Evolutionary conservation across 2,888 invertebrate species (phyloP).

Genomic region (Onthophagus sagittarius): DNA sequence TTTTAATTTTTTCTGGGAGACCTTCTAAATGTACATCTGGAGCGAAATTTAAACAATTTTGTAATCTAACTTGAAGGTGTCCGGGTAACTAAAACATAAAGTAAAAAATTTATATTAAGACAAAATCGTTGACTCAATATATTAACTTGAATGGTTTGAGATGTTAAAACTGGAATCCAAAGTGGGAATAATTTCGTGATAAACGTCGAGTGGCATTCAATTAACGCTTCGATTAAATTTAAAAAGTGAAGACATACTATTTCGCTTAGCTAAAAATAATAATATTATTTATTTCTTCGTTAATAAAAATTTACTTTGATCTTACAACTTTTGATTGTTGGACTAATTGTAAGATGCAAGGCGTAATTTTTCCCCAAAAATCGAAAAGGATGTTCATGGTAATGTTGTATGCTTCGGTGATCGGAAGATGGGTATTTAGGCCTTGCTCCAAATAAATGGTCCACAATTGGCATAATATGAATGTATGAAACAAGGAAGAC

Average conservation of each 20-base stretch:
- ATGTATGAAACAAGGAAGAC: slow-evolving; percentile 95
- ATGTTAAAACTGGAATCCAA: slow-evolving; percentile 94
- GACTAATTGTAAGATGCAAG: slow-evolving; percentile 88
- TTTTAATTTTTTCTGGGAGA: slow-evolving; percentile 47
- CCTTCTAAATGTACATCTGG: slow-evolving; percentile 54
- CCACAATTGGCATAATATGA: slow-evolving; percentile 97
- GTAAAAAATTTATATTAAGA: not conserved
- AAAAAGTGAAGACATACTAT: slow-evolving; percentile 97
- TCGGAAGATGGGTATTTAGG: slow-evolving; percentile 63
- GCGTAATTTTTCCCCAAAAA: slow-evolving; percentile 98
- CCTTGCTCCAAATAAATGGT: slow-evolving; percentile 95
- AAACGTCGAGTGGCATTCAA: slow-evolving; percentile 92
- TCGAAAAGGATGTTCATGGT: slow-evolving; percentile 85
- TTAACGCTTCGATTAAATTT: slow-evolving; percentile 87
- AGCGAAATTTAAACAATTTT: slow-evolving; percentile 81
- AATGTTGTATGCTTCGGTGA: slow-evolving; percentile 67
- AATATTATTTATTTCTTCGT: not conserved
- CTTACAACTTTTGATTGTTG: slow-evolving; percentile 86
- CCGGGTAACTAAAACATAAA: slow-evolving; percentile 69
- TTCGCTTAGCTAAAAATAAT: slow-evolving; percentile 75
- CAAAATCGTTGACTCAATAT: not conserved
- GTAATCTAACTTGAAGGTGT: slow-evolving; percentile 81
- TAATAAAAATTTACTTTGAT: slow-evolving; percentile 23
- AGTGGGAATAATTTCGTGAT: slow-evolving; percentile 88
- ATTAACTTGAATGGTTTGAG: slow-evolving; percentile 76